phyloP scores from a whole-genome alignment of 2,888 invertebrate genomes.

The Lasioglossum leucozonium region DNA sequence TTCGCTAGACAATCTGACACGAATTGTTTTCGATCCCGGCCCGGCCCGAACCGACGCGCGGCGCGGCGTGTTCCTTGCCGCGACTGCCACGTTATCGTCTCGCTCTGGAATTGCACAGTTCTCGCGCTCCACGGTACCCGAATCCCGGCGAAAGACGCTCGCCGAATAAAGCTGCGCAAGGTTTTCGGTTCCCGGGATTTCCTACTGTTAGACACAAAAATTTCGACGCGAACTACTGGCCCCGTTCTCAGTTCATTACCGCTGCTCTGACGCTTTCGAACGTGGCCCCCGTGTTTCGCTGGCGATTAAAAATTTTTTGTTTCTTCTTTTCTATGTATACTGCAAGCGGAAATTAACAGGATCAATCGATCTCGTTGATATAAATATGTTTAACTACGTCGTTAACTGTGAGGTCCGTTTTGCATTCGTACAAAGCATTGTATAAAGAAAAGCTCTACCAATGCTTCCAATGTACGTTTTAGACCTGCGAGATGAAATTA shows the following conservation, averaged over 20 bases:
- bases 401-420: too few species aligned
- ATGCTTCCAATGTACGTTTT: too few species aligned
- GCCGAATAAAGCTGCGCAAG: background rate
- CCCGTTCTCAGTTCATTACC: background rate
- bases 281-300: background rate
- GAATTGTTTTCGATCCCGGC: conserved; percentile 49
- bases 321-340: background rate
- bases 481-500: too few species aligned
- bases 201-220: background rate
- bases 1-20: conserved; percentile 41
- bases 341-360: too few species aligned
- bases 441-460: too few species aligned
- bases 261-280: conserved; percentile 4
- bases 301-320: background rate
- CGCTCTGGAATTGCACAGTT: background rate
- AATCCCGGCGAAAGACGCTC: conserved; percentile 2
- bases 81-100: conserved; percentile 45
- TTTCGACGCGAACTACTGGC: background rate
- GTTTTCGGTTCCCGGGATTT: background rate
- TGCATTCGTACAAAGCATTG: too few species aligned
- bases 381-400: too few species aligned
- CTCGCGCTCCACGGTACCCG: background rate
- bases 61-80: conserved; percentile 20
- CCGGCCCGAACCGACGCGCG: too few species aligned
- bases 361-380: too few species aligned